A percentile compares a stretch with the other conserved stretches of the same genome.
phyloP scores from a whole-genome alignment of 2,113 vertebrate genomes.

The Mustelus asterias region DNA sequence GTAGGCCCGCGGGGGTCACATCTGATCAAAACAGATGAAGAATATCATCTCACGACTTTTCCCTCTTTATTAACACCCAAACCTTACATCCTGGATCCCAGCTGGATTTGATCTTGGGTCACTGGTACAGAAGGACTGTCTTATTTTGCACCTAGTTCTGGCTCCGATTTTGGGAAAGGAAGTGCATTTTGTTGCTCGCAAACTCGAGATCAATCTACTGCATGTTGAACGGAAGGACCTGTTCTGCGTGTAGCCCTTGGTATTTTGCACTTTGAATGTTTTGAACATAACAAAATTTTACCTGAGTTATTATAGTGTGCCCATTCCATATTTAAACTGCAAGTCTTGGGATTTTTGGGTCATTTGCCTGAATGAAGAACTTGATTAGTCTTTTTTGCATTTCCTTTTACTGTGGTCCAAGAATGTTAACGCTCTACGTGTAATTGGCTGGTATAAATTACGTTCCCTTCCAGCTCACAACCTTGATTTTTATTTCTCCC shows the following conservation, averaged over 20 bases:
- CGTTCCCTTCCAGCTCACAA: background rate
- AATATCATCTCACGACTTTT: background rate
- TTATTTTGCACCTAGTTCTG: background rate
- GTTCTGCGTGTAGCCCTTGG: background rate
- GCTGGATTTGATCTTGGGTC: conserved; percentile 21
- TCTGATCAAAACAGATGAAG: background rate
- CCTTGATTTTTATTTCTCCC: background rate
- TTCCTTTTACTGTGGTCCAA: background rate
- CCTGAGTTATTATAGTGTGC: background rate
- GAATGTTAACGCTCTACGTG: background rate
- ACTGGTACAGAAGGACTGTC: background rate
- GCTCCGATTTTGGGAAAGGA: conserved; percentile 14
- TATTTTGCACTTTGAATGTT: conserved; percentile 33
- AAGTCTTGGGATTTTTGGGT: background rate
- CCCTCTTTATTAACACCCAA: background rate
- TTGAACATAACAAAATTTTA: background rate
- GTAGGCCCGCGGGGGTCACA: background rate
- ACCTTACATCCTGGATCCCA: background rate
- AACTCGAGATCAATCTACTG: background rate
- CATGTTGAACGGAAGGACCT: background rate
- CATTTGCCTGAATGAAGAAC: background rate
- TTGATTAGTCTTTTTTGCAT: conserved; percentile 3
- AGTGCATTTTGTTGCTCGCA: background rate
- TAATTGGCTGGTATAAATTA: background rate
- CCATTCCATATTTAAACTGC: background rate